Evolutionary conservation across 2,797 vertebrate genomes (phyloP), one percentile per base, ranked within the genome.

Genomic region (Poecilia gillii): DNA sequence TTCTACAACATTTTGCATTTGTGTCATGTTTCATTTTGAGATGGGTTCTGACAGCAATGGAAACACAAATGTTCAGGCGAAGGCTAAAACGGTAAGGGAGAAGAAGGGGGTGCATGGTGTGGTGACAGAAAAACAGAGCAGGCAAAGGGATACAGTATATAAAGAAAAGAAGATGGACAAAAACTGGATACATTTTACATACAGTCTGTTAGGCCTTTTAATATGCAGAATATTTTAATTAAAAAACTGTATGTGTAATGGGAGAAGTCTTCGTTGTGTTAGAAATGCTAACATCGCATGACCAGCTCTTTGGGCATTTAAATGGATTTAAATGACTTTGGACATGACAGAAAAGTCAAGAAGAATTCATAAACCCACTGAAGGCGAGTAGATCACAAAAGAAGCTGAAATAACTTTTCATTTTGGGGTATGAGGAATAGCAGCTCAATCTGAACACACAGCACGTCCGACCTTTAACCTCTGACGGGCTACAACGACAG

Each of bases 1-100:
- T 76, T 78, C 77, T 57, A 51, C 70, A 85, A 45, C 68, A 78
- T 82, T 86, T 82, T 86, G 72, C 77, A 84, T 92, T 84, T 77
- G 53, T 79, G 81, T 82, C 74, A 49, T 77, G 75, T 84, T 80
- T 81, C 75, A 78, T 84, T 88, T 80, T 74, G 73, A 78, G 73
- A 89, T 77, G n/a, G 55, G 25, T 45, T 82, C 59, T 81, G 90
- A 89, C 84, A 85, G 72, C 83, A 64, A 55, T 16, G 73, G 82
- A 83, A 84, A 85, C 77, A 73, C 39, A 8, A 74, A 72, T 36
- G 72, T 75, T 85, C 75, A 78, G 78, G 79, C 71, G 66, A 84
- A 84, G 80, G 74, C 57, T 49, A 46, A 74, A 80, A 78, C 25
- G 75, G 66, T 73, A 70, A 72, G 41, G 75, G 75, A 72, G 70